phyloP scores from a whole-genome alignment of 2,888 invertebrate species.

The Homarus gammarus region DNA sequence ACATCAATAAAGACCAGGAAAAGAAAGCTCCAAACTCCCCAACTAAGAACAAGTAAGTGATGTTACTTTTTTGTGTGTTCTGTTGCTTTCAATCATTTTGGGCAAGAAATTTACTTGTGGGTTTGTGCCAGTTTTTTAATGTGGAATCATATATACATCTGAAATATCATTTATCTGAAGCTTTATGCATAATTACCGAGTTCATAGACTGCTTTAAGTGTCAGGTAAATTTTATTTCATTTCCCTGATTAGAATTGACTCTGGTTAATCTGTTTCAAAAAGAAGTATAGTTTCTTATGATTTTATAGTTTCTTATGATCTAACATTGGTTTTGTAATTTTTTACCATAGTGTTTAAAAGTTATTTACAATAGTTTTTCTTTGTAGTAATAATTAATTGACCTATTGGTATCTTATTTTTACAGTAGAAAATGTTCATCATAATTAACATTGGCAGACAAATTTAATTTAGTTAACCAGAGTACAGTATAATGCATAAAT shows the following conservation, averaged over 20 bases:
- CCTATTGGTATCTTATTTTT: too few species aligned
- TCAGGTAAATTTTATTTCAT: background rate
- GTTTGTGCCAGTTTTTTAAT: background rate
- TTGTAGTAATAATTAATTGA: too few species aligned
- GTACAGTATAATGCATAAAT: too few species aligned
- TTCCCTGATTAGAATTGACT: background rate
- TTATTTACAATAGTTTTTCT: too few species aligned
- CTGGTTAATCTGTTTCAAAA: background rate
- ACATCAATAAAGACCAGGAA: conserved; percentile 74
- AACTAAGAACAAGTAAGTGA: conserved; percentile 72
- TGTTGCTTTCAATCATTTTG: background rate
- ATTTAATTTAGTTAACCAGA: too few species aligned
- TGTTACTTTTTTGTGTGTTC: background rate
- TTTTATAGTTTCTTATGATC: background rate
- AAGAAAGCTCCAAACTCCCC: conserved; percentile 61
- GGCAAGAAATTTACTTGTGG: background rate
- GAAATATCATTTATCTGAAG: background rate
- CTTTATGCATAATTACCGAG: background rate
- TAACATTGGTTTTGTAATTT: too few species aligned
- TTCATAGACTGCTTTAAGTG: background rate
- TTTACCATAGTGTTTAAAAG: too few species aligned
- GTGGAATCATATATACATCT: background rate
- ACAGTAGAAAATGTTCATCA: too few species aligned
- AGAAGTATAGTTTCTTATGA: background rate
- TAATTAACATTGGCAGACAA: too few species aligned